Evolutionary conservation across 1,140 invertebrate genomes (phyloP).

Genomic region (Kradibia gibbosae): DNA sequence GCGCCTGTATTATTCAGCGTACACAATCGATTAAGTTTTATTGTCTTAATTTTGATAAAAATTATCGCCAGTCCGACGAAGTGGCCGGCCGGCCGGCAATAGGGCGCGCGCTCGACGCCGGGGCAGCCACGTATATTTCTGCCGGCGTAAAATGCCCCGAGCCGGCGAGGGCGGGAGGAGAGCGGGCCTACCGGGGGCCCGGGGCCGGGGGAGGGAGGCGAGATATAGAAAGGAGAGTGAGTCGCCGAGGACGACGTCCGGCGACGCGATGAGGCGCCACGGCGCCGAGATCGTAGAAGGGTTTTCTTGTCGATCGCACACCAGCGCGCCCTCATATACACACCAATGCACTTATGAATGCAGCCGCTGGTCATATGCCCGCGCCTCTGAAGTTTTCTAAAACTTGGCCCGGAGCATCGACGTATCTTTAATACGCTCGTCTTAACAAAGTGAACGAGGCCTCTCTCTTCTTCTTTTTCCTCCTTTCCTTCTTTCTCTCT

Average conservation of each 20-base stretch:
- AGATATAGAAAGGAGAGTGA: background rate
- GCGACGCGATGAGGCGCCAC: conserved; percentile 66
- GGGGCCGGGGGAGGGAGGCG: too few species aligned
- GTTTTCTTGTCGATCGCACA: conserved; percentile 71
- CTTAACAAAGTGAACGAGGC: background rate
- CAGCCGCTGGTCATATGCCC: background rate
- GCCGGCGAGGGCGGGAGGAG: too few species aligned
- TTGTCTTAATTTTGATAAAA: too few species aligned
- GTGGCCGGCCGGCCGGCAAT: too few species aligned
- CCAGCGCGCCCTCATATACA: conserved; percentile 51
- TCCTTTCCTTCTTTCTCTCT: too few species aligned
- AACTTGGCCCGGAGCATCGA: background rate
- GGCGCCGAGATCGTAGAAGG: conserved; percentile 73
- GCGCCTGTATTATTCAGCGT: too few species aligned
- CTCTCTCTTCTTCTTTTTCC: conserved; percentile 27
- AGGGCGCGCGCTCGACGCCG: too few species aligned
- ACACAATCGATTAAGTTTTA: too few species aligned
- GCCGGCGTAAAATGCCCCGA: too few species aligned
- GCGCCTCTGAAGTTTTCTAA: background rate
- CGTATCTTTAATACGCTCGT: background rate
- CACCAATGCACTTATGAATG: background rate
- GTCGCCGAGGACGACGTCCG: conserved; percentile 13
- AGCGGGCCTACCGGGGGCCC: too few species aligned
- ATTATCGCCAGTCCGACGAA: too few species aligned
- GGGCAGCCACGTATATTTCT: too few species aligned